A percentile compares a stretch with the other conserved stretches of the same genome.
Conservation (phyloP, 2,113 vertebrate genomes). For the Ciconia boyciana region DNA sequence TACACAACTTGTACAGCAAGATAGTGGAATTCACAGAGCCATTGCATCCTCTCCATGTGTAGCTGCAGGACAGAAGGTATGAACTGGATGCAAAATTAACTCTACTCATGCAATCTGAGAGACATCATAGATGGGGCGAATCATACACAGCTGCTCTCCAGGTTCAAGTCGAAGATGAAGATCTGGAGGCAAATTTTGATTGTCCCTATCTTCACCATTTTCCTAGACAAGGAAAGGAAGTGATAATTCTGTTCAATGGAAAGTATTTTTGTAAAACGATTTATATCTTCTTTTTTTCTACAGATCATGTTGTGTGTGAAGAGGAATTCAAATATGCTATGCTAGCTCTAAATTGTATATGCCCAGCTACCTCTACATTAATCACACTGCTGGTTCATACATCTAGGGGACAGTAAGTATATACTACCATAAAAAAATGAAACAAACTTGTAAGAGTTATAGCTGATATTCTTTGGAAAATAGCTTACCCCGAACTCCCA, state of each 20-base stretch:
- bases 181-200: background rate
- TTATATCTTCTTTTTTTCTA: background rate
- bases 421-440: background rate
- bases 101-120: background rate
- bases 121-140: background rate
- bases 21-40: background rate
- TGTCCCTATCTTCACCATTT: background rate
- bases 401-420: conserved; percentile 94
- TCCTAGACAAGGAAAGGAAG: background rate
- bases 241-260: background rate
- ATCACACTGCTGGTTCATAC: conserved; percentile 96
- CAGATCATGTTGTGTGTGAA: conserved; percentile 98
- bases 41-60: background rate
- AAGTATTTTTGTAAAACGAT: background rate
- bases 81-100: background rate
- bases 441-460: background rate
- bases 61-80: background rate
- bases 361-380: conserved; percentile 94
- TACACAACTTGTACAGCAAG: background rate
- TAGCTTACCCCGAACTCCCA: background rate
- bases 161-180: background rate
- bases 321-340: conserved; percentile 98
- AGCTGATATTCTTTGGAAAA: background rate
- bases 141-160: background rate
- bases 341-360: conserved; percentile 95